A percentile compares a stretch with the other conserved stretches of the same genome.
These are phyloP conservation scores for Cyclopterus lumpus DNA, from an alignment of 2,797 vertebrate species.

Conservation along the genomic window DNA sequence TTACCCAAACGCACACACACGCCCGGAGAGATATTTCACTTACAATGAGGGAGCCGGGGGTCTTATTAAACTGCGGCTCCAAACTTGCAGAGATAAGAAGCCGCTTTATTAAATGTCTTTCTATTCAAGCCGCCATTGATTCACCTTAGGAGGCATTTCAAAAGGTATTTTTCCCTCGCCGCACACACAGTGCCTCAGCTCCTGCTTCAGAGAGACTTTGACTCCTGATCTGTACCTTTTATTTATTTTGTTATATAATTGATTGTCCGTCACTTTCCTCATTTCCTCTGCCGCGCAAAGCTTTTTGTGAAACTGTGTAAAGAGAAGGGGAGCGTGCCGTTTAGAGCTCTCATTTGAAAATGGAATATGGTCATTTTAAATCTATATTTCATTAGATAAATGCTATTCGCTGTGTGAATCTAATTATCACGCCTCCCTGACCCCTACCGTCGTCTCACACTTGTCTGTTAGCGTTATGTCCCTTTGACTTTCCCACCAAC, in stretches of 20 bases:
- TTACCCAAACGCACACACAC: slow-evolving; percentile 8
- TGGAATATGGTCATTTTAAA: slow-evolving; percentile 33
- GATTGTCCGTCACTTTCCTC: slow-evolving; percentile 54
- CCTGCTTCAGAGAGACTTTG: slow-evolving; percentile 50
- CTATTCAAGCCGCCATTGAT: slow-evolving; percentile 66
- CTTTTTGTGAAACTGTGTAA: slow-evolving; percentile 33
- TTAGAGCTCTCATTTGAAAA: slow-evolving; percentile 25
- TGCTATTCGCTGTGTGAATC: background rate
- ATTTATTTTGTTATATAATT: slow-evolving; percentile 34
- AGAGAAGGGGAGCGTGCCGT: slow-evolving; percentile 11
- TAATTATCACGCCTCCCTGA: background rate
- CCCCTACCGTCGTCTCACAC: background rate
- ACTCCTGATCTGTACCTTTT: slow-evolving; percentile 44
- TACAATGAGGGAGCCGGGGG: slow-evolving; percentile 38
- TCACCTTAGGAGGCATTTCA: slow-evolving; percentile 61
- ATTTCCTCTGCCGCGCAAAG: slow-evolving; percentile 40
- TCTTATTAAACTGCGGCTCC: slow-evolving; percentile 65
- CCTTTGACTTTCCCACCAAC: background rate
- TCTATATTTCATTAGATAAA: slow-evolving; percentile 19
- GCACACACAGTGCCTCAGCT: slow-evolving; percentile 33
- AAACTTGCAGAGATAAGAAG: slow-evolving; percentile 63
- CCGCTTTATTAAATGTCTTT: slow-evolving; percentile 69
- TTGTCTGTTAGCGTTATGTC: background rate
- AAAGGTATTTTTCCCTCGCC: slow-evolving; percentile 55
- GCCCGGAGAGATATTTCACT: slow-evolving; percentile 44